These are phyloP conservation scores for Synergus japonicus DNA, from an alignment of 2,888 invertebrate genomes.

Conservation along the genomic window DNA sequence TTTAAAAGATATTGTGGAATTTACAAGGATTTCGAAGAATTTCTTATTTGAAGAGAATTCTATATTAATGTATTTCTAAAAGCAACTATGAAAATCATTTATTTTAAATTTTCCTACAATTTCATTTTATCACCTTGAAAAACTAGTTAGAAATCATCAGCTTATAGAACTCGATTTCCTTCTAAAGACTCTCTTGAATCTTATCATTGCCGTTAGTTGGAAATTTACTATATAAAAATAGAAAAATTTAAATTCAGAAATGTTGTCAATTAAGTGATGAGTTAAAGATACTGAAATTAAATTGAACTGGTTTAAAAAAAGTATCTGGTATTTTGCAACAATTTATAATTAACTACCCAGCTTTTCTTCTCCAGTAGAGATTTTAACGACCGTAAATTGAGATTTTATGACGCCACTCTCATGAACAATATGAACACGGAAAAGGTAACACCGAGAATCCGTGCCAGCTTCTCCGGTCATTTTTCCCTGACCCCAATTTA, in stretches of 20 bases:
- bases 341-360: not conserved
- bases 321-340: not conserved
- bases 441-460: conserved; percentile 40
- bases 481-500: conserved; percentile 55
- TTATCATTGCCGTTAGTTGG: not conserved
- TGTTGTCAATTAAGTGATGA: not conserved
- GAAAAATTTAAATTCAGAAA: not conserved
- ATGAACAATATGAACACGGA: conserved; percentile 4
- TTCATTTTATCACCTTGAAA: not conserved
- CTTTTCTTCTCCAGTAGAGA: not conserved
- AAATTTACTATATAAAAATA: not conserved
- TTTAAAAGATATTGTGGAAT: too few relatives aligned
- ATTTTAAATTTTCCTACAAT: not conserved
- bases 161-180: not conserved
- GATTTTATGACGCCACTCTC: not conserved
- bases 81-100: not conserved
- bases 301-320: not conserved
- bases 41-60: not conserved
- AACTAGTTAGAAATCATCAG: not conserved
- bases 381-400: not conserved
- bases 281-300: not conserved
- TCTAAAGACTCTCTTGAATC: not conserved
- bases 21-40: not conserved
- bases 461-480: conserved; percentile 42
- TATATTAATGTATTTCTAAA: not conserved